phyloP scores from a whole-genome alignment of 1,140 invertebrate genomes.

The Drosophila punjabiensis region DNA sequence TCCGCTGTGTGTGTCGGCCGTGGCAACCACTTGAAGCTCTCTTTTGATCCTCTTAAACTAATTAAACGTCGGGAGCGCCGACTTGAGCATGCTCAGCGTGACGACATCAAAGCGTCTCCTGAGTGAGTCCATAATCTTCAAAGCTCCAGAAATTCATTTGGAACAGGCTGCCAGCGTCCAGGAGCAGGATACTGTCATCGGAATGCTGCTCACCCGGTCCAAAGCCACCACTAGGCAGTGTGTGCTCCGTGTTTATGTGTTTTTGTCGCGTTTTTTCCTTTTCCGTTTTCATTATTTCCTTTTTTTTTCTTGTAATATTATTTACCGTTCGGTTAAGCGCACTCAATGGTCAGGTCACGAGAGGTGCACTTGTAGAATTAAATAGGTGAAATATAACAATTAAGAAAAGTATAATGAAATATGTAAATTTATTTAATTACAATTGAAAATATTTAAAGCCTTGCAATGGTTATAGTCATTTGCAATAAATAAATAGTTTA shows the following conservation, averaged over 20 bases:
- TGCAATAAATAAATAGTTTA: too few relatives aligned
- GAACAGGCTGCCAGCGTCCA: constrained; percentile 62
- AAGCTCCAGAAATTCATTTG: constrained; percentile 83
- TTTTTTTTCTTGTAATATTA: constrained; percentile 46
- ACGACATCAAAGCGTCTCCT: constrained; percentile 80
- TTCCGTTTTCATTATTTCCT: constrained; percentile 14
- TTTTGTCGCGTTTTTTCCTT: constrained; percentile 15
- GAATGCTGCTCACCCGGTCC: constrained; percentile 36
- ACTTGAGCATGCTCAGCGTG: constrained; percentile 67
- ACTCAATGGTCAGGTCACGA: constrained; percentile 40
- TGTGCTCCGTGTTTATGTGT: constrained; percentile 13
- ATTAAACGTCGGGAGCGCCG: constrained; percentile 51
- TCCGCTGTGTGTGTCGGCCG: constrained; percentile 20
- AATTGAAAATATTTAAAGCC: not conserved
- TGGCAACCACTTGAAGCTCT: constrained; percentile 46
- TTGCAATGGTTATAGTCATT: too few relatives aligned
- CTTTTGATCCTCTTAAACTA: constrained; percentile 80
- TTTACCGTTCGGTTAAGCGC: constrained; percentile 45
- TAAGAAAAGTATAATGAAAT: not conserved
- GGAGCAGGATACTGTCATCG: constrained; percentile 28
- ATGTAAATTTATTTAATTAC: not conserved
- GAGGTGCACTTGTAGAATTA: constrained; percentile 18
- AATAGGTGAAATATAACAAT: not conserved
- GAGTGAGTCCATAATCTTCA: constrained; percentile 83
- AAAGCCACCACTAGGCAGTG: not conserved